Evolutionary conservation across 2,888 invertebrate species (phyloP).

Genomic region (Temnothorax ravouxi): DNA sequence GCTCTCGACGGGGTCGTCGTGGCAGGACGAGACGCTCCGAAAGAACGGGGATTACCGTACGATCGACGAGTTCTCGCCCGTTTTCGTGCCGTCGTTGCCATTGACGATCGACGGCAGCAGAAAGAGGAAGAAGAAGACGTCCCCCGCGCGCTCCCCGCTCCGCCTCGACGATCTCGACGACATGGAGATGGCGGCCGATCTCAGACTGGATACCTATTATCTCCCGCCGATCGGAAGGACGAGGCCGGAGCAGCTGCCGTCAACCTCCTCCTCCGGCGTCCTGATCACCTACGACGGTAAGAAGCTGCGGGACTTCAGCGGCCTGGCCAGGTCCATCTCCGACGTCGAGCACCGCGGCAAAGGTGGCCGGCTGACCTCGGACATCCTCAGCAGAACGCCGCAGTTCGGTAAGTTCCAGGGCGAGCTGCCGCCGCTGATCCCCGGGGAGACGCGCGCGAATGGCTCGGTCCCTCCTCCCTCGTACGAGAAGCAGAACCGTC

Average conservation of each 20-base stretch:
- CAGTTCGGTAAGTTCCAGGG: constrained; percentile 92
- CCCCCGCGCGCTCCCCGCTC: constrained; percentile 47
- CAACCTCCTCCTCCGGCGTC: constrained; percentile 56
- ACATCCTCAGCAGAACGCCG: constrained; percentile 90
- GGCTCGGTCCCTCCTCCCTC: constrained; percentile 54
- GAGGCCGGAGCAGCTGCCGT: constrained; percentile 87
- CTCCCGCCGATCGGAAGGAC: constrained; percentile 89
- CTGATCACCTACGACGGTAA: constrained; percentile 93
- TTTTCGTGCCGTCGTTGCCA: constrained; percentile 93
- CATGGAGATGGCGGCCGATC: constrained; percentile 91
- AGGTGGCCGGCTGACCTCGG: constrained; percentile 87
- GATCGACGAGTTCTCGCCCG: constrained; percentile 91
- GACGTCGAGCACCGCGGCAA: constrained; percentile 78
- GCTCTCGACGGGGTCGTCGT: constrained; percentile 24
- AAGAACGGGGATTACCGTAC: constrained; percentile 84
- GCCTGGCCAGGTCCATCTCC: constrained; percentile 88
- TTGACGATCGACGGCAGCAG: constrained; percentile 73
- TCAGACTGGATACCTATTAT: constrained; percentile 90
- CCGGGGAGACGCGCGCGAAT: constrained; percentile 84
- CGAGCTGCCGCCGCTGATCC: constrained; percentile 89
- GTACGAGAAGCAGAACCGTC: constrained; percentile 63
- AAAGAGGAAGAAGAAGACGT: constrained; percentile 76
- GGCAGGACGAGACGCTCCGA: constrained; percentile 40
- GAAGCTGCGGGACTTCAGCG: constrained; percentile 89
- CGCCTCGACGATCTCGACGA: constrained; percentile 87